Conservation (phyloP, 2,113 vertebrate species). For the Trogon surrucura region DNA sequence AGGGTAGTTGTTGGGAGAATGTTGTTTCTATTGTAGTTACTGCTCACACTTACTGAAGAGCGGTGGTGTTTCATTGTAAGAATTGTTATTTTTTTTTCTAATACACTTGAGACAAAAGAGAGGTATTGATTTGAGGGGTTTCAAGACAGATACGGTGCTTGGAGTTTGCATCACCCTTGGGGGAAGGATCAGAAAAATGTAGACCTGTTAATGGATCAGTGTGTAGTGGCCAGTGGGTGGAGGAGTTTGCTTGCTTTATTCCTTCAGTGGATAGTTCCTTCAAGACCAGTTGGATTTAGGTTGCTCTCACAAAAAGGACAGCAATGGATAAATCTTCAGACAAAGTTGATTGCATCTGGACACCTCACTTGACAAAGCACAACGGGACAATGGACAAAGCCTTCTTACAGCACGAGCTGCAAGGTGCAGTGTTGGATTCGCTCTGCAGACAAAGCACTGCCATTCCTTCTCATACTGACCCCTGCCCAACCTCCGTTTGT, state of each 20-base stretch:
- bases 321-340: background rate
- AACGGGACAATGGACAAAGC: background rate
- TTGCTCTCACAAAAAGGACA: background rate
- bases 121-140: accelerated
- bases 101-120: background rate
- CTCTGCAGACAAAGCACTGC: background rate
- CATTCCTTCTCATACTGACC: background rate
- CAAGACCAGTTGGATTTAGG: background rate
- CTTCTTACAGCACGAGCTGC: background rate
- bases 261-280: background rate
- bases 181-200: background rate
- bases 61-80: background rate
- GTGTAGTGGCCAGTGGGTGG: background rate
- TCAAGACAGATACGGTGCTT: background rate
- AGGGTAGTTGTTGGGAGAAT: background rate
- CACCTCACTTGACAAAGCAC: background rate
- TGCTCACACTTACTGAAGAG: background rate
- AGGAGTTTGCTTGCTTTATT: background rate
- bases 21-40: background rate
- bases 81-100: background rate
- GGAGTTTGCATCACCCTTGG: background rate
- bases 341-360: background rate
- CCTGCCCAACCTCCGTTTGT: background rate
- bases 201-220: background rate
- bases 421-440: background rate